phyloP scores from a whole-genome alignment of 2,797 vertebrate genomes.

The Chiroxiphia lanceolata region DNA sequence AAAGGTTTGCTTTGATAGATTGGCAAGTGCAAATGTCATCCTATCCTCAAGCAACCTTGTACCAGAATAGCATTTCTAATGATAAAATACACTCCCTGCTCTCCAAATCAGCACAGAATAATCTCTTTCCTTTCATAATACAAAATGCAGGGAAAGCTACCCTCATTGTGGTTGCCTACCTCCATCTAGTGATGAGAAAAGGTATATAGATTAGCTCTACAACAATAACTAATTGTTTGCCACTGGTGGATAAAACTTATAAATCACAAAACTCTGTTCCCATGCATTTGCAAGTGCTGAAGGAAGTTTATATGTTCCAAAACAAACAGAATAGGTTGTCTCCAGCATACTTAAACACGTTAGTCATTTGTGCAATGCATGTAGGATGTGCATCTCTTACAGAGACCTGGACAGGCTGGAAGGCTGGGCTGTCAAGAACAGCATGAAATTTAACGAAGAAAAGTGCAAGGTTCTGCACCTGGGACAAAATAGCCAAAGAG shows the following conservation, averaged over 20 bases:
- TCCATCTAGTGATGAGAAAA: constrained; percentile 58
- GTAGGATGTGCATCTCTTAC: not conserved
- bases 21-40: not conserved
- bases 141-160: not conserved
- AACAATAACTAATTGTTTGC: not conserved
- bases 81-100: not conserved
- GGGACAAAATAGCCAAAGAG: not conserved
- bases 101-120: not conserved
- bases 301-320: not conserved
- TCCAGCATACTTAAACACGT: not conserved
- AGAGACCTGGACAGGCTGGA: not conserved
- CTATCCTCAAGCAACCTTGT: not conserved
- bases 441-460: not conserved
- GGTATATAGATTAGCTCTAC: not conserved
- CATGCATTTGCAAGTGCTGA: not conserved
- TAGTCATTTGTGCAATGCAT: not conserved
- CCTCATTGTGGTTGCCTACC: constrained; percentile 25
- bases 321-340: not conserved
- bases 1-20: not conserved
- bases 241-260: not conserved
- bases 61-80: constrained; percentile 36
- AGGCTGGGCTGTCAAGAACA: not conserved
- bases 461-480: not conserved
- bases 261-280: not conserved
- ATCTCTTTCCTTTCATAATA: not conserved